These are phyloP conservation scores for Pelvicachromis taeniatus DNA, from an alignment of 2,113 vertebrate genomes.

Conservation along the genomic window DNA sequence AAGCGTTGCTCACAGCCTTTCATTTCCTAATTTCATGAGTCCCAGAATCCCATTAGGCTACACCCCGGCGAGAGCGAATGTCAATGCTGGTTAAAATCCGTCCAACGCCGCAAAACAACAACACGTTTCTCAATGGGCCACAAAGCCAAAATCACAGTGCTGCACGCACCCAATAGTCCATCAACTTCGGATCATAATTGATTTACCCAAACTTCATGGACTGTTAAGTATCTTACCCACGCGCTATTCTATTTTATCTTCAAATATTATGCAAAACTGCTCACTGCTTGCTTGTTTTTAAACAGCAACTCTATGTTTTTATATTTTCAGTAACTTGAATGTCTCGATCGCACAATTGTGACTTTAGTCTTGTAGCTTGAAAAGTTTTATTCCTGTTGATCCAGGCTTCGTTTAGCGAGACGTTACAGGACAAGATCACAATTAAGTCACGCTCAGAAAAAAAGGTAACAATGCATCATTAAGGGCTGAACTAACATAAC, in stretches of 20 bases:
- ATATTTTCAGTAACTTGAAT: not conserved
- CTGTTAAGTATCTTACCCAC: not conserved
- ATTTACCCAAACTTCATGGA: not conserved
- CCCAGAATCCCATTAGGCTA: not conserved
- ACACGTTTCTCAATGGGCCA: not conserved
- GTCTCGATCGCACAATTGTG: not conserved
- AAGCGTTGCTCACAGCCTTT: not conserved
- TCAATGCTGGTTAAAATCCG: not conserved
- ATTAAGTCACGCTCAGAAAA: not conserved
- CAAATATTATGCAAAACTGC: not conserved
- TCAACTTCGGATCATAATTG: not conserved
- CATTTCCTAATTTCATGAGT: not conserved
- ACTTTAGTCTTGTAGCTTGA: not conserved
- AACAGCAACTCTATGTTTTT: not conserved
- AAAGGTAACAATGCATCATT: not conserved
- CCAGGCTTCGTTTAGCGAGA: not conserved
- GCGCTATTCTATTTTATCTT: not conserved
- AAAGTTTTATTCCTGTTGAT: not conserved
- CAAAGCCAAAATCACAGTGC: not conserved
- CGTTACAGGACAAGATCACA: not conserved
- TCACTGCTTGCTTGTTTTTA: not conserved
- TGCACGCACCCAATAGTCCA: not conserved
- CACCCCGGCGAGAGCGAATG: not conserved
- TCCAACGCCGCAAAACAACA: not conserved
- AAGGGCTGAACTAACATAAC: not conserved